phyloP scores from a whole-genome alignment of 2,888 invertebrate genomes.

The Drosophila affinis region DNA sequence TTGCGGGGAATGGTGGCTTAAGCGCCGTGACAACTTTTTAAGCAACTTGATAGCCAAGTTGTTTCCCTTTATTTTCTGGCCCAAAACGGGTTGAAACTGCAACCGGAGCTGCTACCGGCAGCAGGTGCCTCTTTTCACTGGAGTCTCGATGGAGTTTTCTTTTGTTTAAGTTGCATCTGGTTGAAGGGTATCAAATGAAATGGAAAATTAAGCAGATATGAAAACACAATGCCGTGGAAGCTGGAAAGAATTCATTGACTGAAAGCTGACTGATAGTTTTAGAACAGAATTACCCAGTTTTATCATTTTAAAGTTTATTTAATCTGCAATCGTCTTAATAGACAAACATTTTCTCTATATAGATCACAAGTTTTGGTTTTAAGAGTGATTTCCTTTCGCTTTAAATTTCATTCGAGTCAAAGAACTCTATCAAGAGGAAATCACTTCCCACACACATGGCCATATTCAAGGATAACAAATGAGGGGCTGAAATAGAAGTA shows the following conservation, averaged over 20 bases:
- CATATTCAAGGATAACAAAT: conserved; percentile 47
- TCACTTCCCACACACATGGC: conserved; percentile 16
- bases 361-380: no score
- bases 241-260: neutral
- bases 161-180: conserved; percentile 73
- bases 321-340: no score
- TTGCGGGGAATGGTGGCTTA: conserved; percentile 49
- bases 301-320: no score
- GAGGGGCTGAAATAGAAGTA: no score
- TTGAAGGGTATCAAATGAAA: conserved; percentile 77
- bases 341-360: no score
- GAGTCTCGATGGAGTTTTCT: conserved; percentile 56
- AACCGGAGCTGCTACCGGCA: conserved; percentile 38
- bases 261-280: neutral
- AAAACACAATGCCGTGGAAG: neutral
- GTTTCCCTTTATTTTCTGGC: conserved; percentile 21
- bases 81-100: conserved; percentile 9
- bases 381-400: neutral
- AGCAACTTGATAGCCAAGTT: conserved; percentile 75
- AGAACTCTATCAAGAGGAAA: neutral
- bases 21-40: conserved; percentile 79
- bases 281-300: no score
- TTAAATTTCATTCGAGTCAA: neutral
- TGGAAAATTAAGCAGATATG: neutral
- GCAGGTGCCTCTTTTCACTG: conserved; percentile 20